Conservation (phyloP, 1,140 invertebrate species). For the Phymastichus coffea region DNA sequence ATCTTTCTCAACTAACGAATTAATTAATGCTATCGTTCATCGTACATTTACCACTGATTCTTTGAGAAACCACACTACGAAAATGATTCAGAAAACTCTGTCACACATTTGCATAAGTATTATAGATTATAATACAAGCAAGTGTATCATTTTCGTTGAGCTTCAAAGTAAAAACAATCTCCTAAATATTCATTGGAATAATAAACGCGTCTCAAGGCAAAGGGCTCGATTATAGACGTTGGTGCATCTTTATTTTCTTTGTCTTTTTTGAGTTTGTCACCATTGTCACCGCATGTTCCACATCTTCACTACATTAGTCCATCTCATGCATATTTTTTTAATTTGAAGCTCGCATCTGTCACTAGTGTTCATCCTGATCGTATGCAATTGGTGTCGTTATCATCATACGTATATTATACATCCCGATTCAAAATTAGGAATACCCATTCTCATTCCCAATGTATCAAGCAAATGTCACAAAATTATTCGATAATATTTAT, state of each 20-base stretch:
- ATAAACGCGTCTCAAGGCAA: too few relatives aligned
- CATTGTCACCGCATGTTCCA: slow-evolving; percentile 16
- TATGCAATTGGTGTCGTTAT: too few relatives aligned
- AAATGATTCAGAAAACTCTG: slow-evolving; percentile 15
- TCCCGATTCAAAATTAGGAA: too few relatives aligned
- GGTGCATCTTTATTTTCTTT: slow-evolving; percentile 32
- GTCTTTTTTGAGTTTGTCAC: slow-evolving; percentile 1
- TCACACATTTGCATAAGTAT: neutral
- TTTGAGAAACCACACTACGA: neutral
- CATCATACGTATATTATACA: too few relatives aligned
- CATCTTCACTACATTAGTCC: slow-evolving; percentile 1
- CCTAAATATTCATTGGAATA: too few relatives aligned
- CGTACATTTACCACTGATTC: neutral
- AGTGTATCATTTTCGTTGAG: slow-evolving; percentile 25
- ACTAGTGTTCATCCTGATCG: neutral
- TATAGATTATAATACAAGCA: too few relatives aligned
- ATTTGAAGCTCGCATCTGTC: slow-evolving; percentile 6
- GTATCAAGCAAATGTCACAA: too few relatives aligned
- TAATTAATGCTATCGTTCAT: slow-evolving; percentile 13
- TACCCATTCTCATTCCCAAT: too few relatives aligned
- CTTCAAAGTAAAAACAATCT: neutral
- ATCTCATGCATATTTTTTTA: slow-evolving; percentile 18
- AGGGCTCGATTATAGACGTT: slow-evolving; percentile 55
- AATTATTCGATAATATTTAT: too few relatives aligned
- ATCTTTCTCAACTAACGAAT: slow-evolving; percentile 20